Percentiles rank a stretch among this genome's conserved stretches.
These are phyloP conservation scores for Nothobranchius furzeri DNA, from an alignment of 2,113 vertebrate species.

Conservation along the genomic window DNA sequence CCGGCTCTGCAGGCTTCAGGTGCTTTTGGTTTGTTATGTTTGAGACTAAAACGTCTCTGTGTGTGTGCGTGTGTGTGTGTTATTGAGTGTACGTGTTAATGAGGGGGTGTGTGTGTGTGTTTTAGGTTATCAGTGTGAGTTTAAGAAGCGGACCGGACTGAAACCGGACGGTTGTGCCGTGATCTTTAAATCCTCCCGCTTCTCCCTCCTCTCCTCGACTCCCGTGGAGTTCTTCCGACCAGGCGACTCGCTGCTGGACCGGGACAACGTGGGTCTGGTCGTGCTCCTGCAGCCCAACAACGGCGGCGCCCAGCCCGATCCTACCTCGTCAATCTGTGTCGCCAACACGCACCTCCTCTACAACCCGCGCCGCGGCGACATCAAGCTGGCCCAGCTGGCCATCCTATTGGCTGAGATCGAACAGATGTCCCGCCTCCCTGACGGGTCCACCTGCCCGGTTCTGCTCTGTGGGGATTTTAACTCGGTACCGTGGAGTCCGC, in stretches of 20 bases:
- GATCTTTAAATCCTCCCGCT: constrained; percentile 87
- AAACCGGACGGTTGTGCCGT: constrained; percentile 95
- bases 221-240: constrained; percentile 89
- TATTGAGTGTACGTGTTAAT: too few relatives aligned
- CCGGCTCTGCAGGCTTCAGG: constrained; percentile 87
- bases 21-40: not conserved
- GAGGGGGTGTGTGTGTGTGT: constrained; percentile 10
- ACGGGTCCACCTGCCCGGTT: constrained; percentile 82
- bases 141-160: constrained; percentile 90
- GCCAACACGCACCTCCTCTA: constrained; percentile 97
- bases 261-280: constrained; percentile 95
- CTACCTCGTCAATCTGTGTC: constrained; percentile 78
- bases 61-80: too few relatives aligned
- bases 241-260: constrained; percentile 87
- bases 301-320: not conserved
- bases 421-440: constrained; percentile 77
- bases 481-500: constrained; percentile 90
- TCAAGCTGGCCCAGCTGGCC: constrained; percentile 94
- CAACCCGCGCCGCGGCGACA: constrained; percentile 93
- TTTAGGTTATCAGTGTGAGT: constrained; percentile 91
- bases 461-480: constrained; percentile 96
- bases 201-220: constrained; percentile 85
- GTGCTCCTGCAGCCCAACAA: constrained; percentile 82
- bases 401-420: constrained; percentile 92
- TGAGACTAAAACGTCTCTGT: too few relatives aligned